Percentiles rank a stretch among this genome's conserved stretches.
These are phyloP conservation scores for Molothrus aeneus DNA, from an alignment of 2,797 vertebrate species.

Conservation along the genomic window DNA sequence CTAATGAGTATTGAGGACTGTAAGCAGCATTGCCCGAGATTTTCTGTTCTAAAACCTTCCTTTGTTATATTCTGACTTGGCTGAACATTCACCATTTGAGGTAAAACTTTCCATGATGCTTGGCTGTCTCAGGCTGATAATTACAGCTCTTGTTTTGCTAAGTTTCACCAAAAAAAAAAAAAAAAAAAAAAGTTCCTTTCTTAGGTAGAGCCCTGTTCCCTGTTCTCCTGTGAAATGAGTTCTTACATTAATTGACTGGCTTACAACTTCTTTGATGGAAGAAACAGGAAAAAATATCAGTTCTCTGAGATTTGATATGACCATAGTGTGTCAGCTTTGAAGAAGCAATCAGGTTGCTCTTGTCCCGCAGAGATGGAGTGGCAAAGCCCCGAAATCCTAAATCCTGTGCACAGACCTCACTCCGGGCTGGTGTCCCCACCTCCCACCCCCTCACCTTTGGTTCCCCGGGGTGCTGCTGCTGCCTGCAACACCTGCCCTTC, in stretches of 20 bases:
- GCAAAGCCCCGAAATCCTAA: background rate
- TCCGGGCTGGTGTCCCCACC: fast-evolving
- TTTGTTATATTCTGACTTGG: slow-evolving; percentile 13
- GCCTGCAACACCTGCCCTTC: background rate
- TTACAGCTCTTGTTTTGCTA: slow-evolving; percentile 10
- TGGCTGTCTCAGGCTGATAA: slow-evolving; percentile 20
- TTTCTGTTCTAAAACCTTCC: slow-evolving; percentile 22
- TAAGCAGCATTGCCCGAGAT: background rate
- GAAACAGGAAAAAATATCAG: background rate
- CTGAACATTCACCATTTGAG: slow-evolving; percentile 28
- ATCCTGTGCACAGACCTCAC: background rate
- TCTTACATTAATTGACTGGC: background rate
- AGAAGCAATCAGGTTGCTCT: background rate
- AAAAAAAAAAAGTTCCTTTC: background rate
- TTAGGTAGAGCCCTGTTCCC: background rate
- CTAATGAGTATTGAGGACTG: background rate
- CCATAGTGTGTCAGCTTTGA: background rate
- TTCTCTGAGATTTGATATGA: background rate
- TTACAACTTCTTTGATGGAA: background rate
- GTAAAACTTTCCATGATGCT: slow-evolving; percentile 47
- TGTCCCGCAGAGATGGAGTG: background rate
- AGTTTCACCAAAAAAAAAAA: background rate
- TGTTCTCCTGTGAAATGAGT: background rate
- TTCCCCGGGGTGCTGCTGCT: background rate
- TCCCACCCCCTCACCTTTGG: background rate